Base-by-base conservation (phyloP, 2,797 vertebrate species). In the Florisuga fusca region DNA sequence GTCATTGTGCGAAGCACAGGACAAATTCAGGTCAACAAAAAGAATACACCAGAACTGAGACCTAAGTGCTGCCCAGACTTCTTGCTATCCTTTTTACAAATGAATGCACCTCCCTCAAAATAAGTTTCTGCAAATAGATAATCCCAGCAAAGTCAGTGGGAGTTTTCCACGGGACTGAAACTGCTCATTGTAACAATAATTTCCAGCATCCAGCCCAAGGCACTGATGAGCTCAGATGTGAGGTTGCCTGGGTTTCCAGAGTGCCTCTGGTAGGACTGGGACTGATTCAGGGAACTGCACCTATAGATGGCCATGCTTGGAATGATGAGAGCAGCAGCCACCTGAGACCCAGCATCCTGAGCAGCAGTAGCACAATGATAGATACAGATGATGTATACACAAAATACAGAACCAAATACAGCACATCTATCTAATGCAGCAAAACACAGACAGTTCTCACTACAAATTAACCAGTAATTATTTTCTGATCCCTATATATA, bases 161-260 rank as follows among this genome's bases (percentile, higher is more conserved):
- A 95, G 66, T 82, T 96, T 95, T 94, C 93, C 94, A 93, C 72
- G 76, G 89, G 89, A 84, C 77, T 84, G 51, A 26, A 81, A 75
- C 48, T 50, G 85, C 73, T 95, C 89, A 55, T 34, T 71, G 94
- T 88, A 95, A 93, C 17, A 34, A 86, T 76, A 85, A 83, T 94
- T 96, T 94, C 93, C 96, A 96, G 84, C 62, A 53, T 46, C 9
- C 57, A 71, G 50, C 75, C 75, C 93, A 91, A 85, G 50, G 50
- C 34, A 50, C 23, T 0, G 0, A 1, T 7, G 53, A 90, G 64
- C 59, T 77, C 1, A 2, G 45, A 23, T 2, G 33, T 0, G 1
- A 84, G 63, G 23, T 9, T 36, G 86, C 34, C 53, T 0, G 3
- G 76, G 38, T 59, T 69, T 84, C 71, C 78, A 83, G 57, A 63